Base-by-base conservation (phyloP, 2,113 vertebrate species). In the Gallinago undulata region DNA sequence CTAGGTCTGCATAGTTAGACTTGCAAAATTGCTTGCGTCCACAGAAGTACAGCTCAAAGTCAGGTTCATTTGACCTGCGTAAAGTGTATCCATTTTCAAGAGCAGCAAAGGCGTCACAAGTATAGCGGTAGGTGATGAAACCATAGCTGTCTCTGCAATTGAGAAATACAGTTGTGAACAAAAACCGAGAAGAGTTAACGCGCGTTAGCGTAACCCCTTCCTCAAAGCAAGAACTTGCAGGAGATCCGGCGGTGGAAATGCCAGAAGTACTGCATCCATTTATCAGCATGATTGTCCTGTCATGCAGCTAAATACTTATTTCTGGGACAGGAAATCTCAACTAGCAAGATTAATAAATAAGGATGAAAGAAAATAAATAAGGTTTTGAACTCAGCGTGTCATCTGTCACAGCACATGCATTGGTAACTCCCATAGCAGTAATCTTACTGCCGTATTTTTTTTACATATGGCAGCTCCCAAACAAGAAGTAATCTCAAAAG, bases 51-150 rank as follows among this genome's bases (percentile, higher is more conserved):
- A 99, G 98, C 98, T 99, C 98, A 90, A 99, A 99, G 97, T 99
- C 98, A 87, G 99, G 99, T 95, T 99, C 99, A 43, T 98, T 98
- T 47, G 98, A 98, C 98, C 98, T 98, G 98, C 99, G 99, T 96
- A 99, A 98, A 98, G 99, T 99, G 97, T 99, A 99, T 98, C 99
- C 99, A 72, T 99, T 99, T 98, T 99, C 99, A 97, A 99, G 98
- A 98, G 99, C 99, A 98, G 99, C 99, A 50, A 99, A 99, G 96
- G 99, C 99, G 57, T 99, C 99, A 98, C 99, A 99, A 97, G 99
- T 99, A 90, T 99, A 99, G 98, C 99, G 99, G 98, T 99, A 99
- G 96, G 99, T 99, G 98, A 99, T 99, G 98, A 99, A 99, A 98
- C 99, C 99, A 96, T 99, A 99, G 98, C 98, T 99, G 98, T 99